These are phyloP conservation scores for Whitmania pigra DNA, from an alignment of 1,140 invertebrate genomes.

Conservation along the genomic window DNA sequence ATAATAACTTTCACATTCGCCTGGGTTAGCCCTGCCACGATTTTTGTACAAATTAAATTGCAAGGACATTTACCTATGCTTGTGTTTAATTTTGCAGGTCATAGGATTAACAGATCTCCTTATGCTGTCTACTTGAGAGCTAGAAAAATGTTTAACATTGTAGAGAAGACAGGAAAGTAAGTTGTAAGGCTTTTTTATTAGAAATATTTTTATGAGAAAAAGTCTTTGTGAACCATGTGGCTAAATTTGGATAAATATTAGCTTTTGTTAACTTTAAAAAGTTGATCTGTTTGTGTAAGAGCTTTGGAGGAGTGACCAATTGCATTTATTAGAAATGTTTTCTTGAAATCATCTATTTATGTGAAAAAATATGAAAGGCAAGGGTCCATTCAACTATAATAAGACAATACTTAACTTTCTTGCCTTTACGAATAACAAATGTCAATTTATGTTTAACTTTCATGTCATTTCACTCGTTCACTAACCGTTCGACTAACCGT, in stretches of 20 bases:
- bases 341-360: neutral
- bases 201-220: too few species aligned
- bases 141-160: constrained; percentile 1
- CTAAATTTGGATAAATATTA: too few species aligned
- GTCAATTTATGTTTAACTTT: neutral
- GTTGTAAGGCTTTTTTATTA: neutral
- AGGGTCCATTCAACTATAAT: too few species aligned
- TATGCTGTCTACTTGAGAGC: constrained; percentile 3
- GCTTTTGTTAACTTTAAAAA: too few species aligned
- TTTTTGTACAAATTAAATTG: neutral
- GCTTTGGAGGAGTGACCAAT: neutral
- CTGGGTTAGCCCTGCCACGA: neutral
- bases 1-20: neutral
- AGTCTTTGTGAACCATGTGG: too few species aligned
- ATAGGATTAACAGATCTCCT: constrained; percentile 7
- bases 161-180: constrained; percentile 3
- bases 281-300: too few species aligned
- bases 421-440: too few species aligned
- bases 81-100: constrained; percentile 1
- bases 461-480: neutral
- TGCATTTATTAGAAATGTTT: neutral
- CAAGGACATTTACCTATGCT: neutral
- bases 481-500: neutral
- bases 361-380: neutral
- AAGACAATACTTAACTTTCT: too few species aligned